Conservation (phyloP, 2,888 invertebrate species). For the Lepeophtheirus nordmannii region DNA sequence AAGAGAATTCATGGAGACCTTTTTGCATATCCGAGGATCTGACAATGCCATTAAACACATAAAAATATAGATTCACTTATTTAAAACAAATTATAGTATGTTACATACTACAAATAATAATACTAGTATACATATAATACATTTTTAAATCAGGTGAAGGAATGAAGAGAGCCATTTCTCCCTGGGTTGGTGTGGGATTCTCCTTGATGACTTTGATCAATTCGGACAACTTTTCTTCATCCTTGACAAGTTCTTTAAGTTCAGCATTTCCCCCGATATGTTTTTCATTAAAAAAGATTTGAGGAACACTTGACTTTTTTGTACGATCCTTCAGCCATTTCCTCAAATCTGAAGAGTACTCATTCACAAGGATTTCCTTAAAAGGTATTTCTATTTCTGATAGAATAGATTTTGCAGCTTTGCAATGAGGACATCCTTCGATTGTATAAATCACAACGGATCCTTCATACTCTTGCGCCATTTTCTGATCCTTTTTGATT, state of each 20-base stretch:
- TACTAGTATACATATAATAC: neutral
- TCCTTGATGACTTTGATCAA: neutral
- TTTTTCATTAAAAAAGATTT: constrained; percentile 28
- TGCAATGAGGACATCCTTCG: constrained; percentile 25
- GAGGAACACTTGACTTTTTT: constrained; percentile 27
- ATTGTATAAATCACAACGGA: constrained; percentile 25
- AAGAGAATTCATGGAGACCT: constrained; percentile 9
- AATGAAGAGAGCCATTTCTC: neutral
- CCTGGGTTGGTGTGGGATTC: neutral
- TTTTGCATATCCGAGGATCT: neutral
- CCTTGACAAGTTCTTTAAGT: constrained; percentile 25
- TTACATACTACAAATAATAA: too few species aligned
- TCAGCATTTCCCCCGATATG: constrained; percentile 27
- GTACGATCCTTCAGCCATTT: constrained; percentile 25
- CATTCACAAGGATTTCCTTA: constrained; percentile 23
- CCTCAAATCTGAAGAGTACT: constrained; percentile 16
- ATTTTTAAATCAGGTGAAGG: neutral
- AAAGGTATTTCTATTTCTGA: constrained; percentile 10
- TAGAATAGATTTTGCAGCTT: constrained; percentile 24
- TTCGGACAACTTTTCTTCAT: neutral
- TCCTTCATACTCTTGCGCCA: constrained; percentile 2
- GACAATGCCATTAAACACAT: neutral
- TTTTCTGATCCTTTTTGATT: too few species aligned
- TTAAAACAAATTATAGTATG: too few species aligned
- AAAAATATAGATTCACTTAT: too few species aligned